Evolutionary conservation across 1,140 invertebrate genomes (phyloP).

Genomic region (Nixonia krombeini): DNA sequence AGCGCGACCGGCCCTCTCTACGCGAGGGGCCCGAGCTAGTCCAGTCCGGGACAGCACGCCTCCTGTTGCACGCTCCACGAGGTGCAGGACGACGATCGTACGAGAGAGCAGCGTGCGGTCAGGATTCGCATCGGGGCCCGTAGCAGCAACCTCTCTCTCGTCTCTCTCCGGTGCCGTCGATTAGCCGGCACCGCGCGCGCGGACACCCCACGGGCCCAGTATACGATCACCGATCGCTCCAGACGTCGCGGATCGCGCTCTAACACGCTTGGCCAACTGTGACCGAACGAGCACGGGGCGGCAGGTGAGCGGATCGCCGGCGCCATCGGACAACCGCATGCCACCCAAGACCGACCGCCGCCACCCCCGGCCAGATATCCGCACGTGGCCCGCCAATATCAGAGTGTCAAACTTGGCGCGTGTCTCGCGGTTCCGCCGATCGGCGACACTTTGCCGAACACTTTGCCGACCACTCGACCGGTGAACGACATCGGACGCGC

Average conservation of each 20-base stretch:
- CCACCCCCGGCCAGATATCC: slow-evolving; percentile 8
- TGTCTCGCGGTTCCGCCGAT: slow-evolving; percentile 35
- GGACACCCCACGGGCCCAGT: neutral
- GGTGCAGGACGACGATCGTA: slow-evolving; percentile 54
- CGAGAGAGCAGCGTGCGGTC: slow-evolving; percentile 42
- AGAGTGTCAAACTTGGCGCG: slow-evolving; percentile 36
- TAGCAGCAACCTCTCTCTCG: no score
- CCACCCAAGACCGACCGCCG: slow-evolving; percentile 15
- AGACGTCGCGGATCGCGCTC: no score
- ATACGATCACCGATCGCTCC: slow-evolving; percentile 5
- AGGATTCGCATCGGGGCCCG: slow-evolving; percentile 15
- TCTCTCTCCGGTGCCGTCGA: slow-evolving; percentile 2
- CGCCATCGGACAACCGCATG: slow-evolving; percentile 28
- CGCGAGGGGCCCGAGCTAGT: slow-evolving; percentile 65
- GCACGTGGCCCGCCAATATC: slow-evolving; percentile 17
- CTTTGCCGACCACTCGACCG: no score
- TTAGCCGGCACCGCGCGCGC: no score
- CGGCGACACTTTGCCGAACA: no score
- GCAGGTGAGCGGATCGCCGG: no score
- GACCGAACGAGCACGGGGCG: no score
- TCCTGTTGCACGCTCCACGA: slow-evolving; percentile 71
- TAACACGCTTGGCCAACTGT: slow-evolving; percentile 52
- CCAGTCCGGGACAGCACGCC: slow-evolving; percentile 72
- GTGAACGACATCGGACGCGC: no score
- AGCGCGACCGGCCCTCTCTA: slow-evolving; percentile 71